A percentile compares a stretch with the other conserved stretches of the same genome.
These are phyloP conservation scores for Cossypha niveicapilla DNA, from an alignment of 2,797 vertebrate species.

Conservation along the genomic window DNA sequence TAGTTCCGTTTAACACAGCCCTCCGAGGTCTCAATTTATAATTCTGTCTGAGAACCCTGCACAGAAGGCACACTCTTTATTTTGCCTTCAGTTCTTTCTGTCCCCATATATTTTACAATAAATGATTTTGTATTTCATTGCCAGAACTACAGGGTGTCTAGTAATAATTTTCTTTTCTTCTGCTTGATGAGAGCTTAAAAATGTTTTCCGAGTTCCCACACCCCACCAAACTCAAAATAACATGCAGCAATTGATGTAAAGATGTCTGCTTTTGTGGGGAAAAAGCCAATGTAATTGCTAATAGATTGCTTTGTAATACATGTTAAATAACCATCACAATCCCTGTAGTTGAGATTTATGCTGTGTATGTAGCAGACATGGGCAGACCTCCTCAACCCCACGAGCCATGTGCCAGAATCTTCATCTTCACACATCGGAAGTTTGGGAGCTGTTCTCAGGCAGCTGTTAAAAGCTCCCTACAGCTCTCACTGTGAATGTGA, in stretches of 20 bases:
- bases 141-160: background rate
- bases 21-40: constrained; percentile 10
- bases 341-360: background rate
- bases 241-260: background rate
- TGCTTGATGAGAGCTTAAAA: background rate
- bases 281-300: background rate
- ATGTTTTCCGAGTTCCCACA: background rate
- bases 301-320: background rate
- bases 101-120: background rate
- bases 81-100: background rate
- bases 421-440: rapidly evolving
- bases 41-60: background rate
- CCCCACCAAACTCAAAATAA: background rate
- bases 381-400: background rate
- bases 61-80: background rate
- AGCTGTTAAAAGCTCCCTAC: background rate
- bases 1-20: constrained; percentile 31
- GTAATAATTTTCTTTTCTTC: background rate
- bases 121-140: constrained; percentile 5
- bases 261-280: background rate
- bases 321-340: background rate
- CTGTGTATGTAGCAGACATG: background rate
- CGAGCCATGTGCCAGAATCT: rapidly evolving
- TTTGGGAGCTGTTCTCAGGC: background rate
- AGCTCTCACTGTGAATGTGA: background rate